Conservation (phyloP, 2,888 invertebrate species). For the Eupelmus urozonus region DNA sequence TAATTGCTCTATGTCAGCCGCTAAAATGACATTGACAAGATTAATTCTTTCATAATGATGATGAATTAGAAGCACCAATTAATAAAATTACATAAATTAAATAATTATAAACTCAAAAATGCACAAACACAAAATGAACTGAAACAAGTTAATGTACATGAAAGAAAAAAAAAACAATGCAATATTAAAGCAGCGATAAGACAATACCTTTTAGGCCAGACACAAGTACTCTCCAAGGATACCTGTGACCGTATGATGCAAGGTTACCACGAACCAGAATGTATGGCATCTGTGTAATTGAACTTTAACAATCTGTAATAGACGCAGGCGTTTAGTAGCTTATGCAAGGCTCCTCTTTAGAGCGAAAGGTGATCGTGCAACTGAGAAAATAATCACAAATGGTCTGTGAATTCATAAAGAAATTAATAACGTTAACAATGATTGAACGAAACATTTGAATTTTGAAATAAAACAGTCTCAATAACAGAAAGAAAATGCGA, state of each 20-base stretch:
- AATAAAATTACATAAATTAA: slow-evolving; percentile 13
- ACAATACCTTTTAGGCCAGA: slow-evolving; percentile 89
- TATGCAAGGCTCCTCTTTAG: slow-evolving; percentile 12
- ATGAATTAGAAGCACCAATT: background rate
- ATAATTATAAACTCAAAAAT: slow-evolving; percentile 23
- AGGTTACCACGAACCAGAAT: slow-evolving; percentile 93
- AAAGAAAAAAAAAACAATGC: slow-evolving; percentile 21
- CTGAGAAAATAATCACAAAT: background rate
- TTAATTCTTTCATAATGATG: slow-evolving; percentile 9
- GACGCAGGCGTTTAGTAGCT: slow-evolving; percentile 46
- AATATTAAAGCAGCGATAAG: slow-evolving; percentile 26
- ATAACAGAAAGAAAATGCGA: no score
- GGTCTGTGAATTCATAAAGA: slow-evolving; percentile 1
- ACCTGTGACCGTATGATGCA: slow-evolving; percentile 90
- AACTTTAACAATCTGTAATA: slow-evolving; percentile 59
- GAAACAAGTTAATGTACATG: slow-evolving; percentile 18
- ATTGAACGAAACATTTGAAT: background rate
- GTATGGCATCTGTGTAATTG: slow-evolving; percentile 86
- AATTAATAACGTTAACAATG: background rate
- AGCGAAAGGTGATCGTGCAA: slow-evolving; percentile 20
- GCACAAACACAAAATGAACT: slow-evolving; percentile 33
- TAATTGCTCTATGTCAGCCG: slow-evolving; percentile 89
- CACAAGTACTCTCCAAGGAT: slow-evolving; percentile 92
- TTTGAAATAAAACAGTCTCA: background rate
- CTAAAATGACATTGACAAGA: slow-evolving; percentile 75